Evolutionary conservation across 2,888 invertebrate genomes (phyloP).

Genomic region (Mythimna ferrago): DNA sequence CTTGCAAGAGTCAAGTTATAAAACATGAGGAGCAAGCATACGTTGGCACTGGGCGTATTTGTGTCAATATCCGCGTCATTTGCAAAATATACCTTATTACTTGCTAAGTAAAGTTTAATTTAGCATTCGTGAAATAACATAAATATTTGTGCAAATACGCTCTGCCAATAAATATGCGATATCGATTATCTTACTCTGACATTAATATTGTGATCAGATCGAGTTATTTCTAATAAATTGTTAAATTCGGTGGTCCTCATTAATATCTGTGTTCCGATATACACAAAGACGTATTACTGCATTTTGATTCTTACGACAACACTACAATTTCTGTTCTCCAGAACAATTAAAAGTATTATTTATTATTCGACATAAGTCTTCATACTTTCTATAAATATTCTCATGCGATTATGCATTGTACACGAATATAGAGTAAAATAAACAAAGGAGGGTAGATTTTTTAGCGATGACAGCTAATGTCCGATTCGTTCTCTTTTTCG

Average conservation of each 20-base stretch:
- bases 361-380: constrained; percentile 20
- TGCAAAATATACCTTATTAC: not conserved
- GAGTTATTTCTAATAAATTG: constrained; percentile 48
- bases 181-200: constrained; percentile 38
- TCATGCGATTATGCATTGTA: constrained; percentile 52
- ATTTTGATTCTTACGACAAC: constrained; percentile 27
- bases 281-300: constrained; percentile 36
- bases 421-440: constrained; percentile 49
- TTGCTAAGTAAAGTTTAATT: not conserved
- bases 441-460: constrained; percentile 12
- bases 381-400: constrained; percentile 39
- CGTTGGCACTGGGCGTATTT: constrained; percentile 10
- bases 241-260: constrained; percentile 64
- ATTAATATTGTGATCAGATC: constrained; percentile 40
- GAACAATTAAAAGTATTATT: constrained; percentile 36
- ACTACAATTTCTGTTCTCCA: constrained; percentile 41
- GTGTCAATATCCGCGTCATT: constrained; percentile 6
- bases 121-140: not conserved
- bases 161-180: constrained; percentile 9
- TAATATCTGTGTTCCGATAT: constrained; percentile 39
- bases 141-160: constrained; percentile 21
- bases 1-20: constrained; percentile 33
- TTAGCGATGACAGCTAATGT: constrained; percentile 9
- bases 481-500: constrained; percentile 3
- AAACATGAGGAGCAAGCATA: constrained; percentile 48